phyloP scores from a whole-genome alignment of 2,113 vertebrate genomes.

The Burhinus bistriatus region DNA sequence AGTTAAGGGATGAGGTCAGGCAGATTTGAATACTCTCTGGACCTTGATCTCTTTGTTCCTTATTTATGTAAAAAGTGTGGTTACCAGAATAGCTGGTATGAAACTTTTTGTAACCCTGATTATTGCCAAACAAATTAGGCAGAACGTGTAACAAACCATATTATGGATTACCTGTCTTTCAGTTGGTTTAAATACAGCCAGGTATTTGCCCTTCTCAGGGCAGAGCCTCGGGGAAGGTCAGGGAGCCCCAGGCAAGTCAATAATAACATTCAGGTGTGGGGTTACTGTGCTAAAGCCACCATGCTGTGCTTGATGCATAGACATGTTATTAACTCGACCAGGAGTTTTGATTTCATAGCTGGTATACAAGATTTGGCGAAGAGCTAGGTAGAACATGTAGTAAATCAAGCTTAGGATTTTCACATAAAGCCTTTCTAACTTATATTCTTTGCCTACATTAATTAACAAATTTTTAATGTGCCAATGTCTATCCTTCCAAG shows the following conservation, averaged over 20 bases:
- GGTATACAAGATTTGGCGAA: neutral
- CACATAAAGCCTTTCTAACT: neutral
- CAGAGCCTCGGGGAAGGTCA: neutral
- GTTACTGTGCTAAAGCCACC: rapidly evolving
- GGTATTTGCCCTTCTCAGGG: neutral
- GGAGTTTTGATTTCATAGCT: neutral
- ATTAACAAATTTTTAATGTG: neutral
- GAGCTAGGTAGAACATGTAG: neutral
- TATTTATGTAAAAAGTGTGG: neutral
- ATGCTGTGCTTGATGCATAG: neutral
- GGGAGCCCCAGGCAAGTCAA: neutral
- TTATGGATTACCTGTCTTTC: neutral
- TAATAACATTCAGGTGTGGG: neutral
- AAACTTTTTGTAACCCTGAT: neutral
- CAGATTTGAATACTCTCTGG: neutral
- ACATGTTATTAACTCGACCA: neutral
- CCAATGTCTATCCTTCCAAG: neutral
- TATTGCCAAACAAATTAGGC: neutral
- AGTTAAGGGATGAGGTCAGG: neutral
- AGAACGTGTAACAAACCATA: neutral
- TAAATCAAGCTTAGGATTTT: neutral
- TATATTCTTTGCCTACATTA: neutral
- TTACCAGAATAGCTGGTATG: neutral
- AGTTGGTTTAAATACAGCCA: neutral
- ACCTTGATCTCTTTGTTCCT: neutral